phyloP scores from a whole-genome alignment of 1,140 invertebrate species.

The Trachymyrmex septentrionalis region DNA sequence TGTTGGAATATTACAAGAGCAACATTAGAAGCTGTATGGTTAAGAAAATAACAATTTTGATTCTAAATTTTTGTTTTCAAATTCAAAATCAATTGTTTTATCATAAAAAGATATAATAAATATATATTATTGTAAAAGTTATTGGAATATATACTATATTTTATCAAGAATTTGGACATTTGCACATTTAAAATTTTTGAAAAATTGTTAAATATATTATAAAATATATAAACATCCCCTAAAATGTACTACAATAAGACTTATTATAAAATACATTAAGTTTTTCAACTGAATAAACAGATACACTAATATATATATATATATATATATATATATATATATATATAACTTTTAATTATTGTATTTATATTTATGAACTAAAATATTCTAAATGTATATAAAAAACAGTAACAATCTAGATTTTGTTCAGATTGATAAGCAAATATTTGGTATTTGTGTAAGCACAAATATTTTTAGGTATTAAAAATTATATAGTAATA shows the following conservation, averaged over 20 bases:
- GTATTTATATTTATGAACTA: background rate
- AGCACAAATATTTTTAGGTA: background rate
- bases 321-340: background rate
- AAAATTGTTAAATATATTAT: background rate
- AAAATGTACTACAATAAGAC: background rate
- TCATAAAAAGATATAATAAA: background rate
- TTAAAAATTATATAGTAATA: background rate
- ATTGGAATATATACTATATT: background rate
- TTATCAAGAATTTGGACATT: background rate
- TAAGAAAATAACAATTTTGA: background rate
- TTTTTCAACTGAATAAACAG: background rate
- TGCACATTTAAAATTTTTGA: background rate
- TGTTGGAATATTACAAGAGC: background rate
- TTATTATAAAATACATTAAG: conserved; percentile 13
- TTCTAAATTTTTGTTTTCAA: too few relatives aligned
- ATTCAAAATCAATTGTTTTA: background rate
- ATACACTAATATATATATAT: conserved; percentile 7
- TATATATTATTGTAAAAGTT: background rate
- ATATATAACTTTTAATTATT: background rate
- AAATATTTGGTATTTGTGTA: background rate
- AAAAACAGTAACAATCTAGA: background rate
- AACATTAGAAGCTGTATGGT: background rate
- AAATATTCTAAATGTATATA: conserved; percentile 23
- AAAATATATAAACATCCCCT: background rate
- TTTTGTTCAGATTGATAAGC: background rate